Evolutionary conservation across 2,888 invertebrate species (phyloP).

Genomic region (Calliopum simillimum): DNA sequence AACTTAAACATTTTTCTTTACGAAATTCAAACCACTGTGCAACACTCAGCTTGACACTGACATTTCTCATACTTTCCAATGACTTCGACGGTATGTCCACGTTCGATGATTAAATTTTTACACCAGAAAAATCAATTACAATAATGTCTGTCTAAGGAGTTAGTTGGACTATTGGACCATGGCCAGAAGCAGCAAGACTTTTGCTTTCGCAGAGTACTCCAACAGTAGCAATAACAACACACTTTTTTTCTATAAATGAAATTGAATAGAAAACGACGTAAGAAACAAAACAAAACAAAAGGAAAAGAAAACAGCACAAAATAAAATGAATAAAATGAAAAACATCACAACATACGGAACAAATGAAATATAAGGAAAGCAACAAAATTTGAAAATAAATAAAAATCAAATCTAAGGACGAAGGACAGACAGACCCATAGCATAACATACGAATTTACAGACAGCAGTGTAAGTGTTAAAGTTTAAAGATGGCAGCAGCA

Average conservation of each 20-base stretch:
- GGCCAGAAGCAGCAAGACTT: constrained; percentile 13
- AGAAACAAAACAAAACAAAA: background rate
- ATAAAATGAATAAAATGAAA: background rate
- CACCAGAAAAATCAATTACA: constrained; percentile 54
- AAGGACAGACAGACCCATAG: background rate
- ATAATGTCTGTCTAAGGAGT: constrained; percentile 46
- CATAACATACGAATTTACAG: background rate
- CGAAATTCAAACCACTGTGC: background rate
- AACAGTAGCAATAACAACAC: background rate
- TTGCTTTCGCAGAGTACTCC: constrained; percentile 23
- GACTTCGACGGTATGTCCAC: constrained; percentile 17
- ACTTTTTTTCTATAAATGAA: constrained; percentile 1
- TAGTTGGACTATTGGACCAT: constrained; percentile 1
- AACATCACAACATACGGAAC: background rate
- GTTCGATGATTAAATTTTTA: constrained; percentile 53
- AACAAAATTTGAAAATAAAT: constrained; percentile 11
- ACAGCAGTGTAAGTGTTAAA: constrained; percentile 6
- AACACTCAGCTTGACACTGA: constrained; percentile 23
- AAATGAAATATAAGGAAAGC: constrained; percentile 25
- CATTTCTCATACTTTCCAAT: constrained; percentile 19
- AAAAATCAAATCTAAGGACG: background rate
- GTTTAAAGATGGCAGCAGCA: constrained; percentile 27
- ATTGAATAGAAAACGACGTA: constrained; percentile 12
- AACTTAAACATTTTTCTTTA: too few relatives aligned
- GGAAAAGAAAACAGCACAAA: background rate